Percentiles rank a stretch among this genome's conserved stretches.
Evolutionary conservation across 2,888 invertebrate genomes (phyloP).

Genomic region (Bimastos eiseni): DNA sequence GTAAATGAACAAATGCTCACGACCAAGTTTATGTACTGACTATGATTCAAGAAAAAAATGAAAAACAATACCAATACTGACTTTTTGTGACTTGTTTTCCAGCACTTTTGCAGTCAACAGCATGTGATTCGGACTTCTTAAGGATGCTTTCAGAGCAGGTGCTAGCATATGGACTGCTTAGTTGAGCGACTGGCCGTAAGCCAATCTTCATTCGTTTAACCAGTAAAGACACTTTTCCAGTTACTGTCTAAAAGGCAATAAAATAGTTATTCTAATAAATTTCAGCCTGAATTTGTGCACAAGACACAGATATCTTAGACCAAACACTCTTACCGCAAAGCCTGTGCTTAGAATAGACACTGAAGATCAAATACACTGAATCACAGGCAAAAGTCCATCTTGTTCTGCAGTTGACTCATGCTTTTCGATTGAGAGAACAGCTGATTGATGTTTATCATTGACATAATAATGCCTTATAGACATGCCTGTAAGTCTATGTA

Average conservation of each 20-base stretch:
- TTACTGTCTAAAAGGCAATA: slow-evolving; percentile 68
- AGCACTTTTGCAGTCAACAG: slow-evolving; percentile 16
- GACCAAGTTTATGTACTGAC: not conserved
- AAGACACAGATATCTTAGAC: not conserved
- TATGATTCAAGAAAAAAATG: not conserved
- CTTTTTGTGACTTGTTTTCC: slow-evolving; percentile 18
- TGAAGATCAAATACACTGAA: too few relatives aligned
- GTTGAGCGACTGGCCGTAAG: slow-evolving; percentile 50
- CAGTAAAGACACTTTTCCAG: slow-evolving; percentile 80
- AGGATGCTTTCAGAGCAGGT: not conserved
- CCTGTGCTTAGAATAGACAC: not conserved
- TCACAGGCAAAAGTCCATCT: too few relatives aligned
- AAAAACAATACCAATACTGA: not conserved
- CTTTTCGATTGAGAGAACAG: too few relatives aligned
- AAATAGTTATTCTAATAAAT: not conserved
- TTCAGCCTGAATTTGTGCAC: not conserved
- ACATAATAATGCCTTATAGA: too few relatives aligned
- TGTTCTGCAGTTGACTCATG: too few relatives aligned
- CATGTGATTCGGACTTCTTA: not conserved
- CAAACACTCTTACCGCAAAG: too few relatives aligned
- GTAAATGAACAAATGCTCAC: not conserved
- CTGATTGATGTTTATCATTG: too few relatives aligned
- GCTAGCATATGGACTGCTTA: not conserved
- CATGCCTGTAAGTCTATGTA: not conserved
- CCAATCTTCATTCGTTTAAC: slow-evolving; percentile 81